A percentile compares a stretch with the other conserved stretches of the same genome.
Conservation (phyloP, 2,113 vertebrate species). For the Seriola quinqueradiata region DNA sequence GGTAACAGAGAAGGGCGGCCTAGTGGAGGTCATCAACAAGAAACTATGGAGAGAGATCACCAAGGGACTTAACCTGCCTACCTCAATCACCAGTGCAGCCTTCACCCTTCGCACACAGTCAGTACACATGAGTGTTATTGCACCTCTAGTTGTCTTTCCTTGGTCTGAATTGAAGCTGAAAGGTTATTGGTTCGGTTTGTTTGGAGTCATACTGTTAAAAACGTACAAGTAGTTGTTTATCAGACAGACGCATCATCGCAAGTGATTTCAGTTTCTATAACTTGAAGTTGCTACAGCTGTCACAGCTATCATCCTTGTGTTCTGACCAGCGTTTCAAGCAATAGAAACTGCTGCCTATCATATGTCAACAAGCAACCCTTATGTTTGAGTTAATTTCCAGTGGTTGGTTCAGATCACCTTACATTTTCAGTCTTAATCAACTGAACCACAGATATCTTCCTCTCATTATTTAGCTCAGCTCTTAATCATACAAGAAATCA, state of each 20-base stretch:
- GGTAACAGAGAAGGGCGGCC: slow-evolving; percentile 97
- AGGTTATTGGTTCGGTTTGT: too few relatives aligned
- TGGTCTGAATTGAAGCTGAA: too few relatives aligned
- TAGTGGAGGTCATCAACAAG: slow-evolving; percentile 99
- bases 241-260: background rate
- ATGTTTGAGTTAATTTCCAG: slow-evolving; percentile 5
- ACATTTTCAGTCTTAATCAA: background rate
- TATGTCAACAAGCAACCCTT: background rate
- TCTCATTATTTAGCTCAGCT: too few relatives aligned
- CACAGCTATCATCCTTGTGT: slow-evolving; percentile 18
- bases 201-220: background rate
- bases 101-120: slow-evolving; percentile 98
- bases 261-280: background rate
- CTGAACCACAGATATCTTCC: background rate
- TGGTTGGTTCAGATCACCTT: background rate
- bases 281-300: background rate
- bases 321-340: too few relatives aligned
- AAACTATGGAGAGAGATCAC: slow-evolving; percentile 99
- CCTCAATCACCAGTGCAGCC: slow-evolving; percentile 98
- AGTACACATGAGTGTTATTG: slow-evolving; percentile 67
- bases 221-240: background rate
- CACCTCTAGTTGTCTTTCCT: too few relatives aligned
- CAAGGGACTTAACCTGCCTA: slow-evolving; percentile 97
- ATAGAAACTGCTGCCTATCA: background rate
- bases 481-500: too few relatives aligned